Conservation (phyloP, 2,113 vertebrate species). For the Asarcornis scutulata region DNA sequence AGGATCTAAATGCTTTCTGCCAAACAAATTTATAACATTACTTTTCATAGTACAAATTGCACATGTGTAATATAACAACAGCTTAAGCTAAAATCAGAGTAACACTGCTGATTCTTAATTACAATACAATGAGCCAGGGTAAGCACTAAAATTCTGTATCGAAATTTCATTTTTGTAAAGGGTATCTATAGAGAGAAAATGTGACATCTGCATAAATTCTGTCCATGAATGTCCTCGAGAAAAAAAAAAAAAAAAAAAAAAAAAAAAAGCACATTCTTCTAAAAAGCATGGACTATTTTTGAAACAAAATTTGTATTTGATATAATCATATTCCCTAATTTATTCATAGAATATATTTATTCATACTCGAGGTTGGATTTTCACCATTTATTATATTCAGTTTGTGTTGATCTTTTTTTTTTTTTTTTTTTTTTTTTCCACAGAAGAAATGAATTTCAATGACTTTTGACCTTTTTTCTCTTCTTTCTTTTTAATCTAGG, state of each 20-base stretch:
- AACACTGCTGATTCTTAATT: not conserved
- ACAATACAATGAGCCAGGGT: not conserved
- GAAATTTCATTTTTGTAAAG: not conserved
- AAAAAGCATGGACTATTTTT: not conserved
- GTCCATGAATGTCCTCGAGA: not conserved
- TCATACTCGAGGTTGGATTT: not conserved
- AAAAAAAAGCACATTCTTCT: not conserved
- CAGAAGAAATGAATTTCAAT: slow-evolving; percentile 4
- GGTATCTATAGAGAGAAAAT: not conserved
- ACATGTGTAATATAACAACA: not conserved
- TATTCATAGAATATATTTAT: not conserved
- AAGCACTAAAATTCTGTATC: not conserved
- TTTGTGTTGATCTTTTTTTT: not conserved
- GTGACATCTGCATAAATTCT: not conserved
- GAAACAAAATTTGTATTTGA: not conserved
- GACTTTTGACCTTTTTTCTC: not conserved
- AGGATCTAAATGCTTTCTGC: not conserved
- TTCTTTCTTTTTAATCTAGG: slow-evolving; percentile 48
- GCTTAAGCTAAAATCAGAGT: not conserved
- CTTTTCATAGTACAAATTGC: not conserved
- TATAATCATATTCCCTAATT: not conserved
- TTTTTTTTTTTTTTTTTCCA: not conserved
- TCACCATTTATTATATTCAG: slow-evolving; percentile 11
- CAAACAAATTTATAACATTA: not conserved
- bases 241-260: slow-evolving; percentile 46